Percentiles rank a stretch among this genome's conserved stretches.
phyloP scores from a whole-genome alignment of 2,888 invertebrate species.

The Mythimna ferrago region DNA sequence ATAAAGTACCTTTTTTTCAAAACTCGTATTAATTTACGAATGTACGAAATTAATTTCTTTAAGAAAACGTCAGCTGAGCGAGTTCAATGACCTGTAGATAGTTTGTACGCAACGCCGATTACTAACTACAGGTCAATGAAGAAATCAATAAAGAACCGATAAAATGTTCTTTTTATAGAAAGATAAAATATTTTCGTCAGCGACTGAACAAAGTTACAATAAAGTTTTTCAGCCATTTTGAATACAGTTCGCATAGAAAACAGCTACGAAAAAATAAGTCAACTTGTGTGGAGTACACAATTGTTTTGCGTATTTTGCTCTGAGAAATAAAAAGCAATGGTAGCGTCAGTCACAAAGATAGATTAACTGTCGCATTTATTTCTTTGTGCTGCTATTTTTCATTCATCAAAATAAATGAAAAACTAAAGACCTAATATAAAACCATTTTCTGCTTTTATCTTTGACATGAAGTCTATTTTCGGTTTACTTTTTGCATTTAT shows the following conservation, averaged over 20 bases:
- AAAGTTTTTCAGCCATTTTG: constrained; percentile 22
- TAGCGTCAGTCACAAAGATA: constrained; percentile 49
- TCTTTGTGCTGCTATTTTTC: constrained; percentile 40
- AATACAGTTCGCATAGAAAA: constrained; percentile 24
- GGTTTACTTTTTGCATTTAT: not conserved
- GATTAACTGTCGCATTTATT: constrained; percentile 54
- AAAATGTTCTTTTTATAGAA: not conserved
- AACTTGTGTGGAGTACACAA: constrained; percentile 29
- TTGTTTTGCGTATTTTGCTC: constrained; percentile 42
- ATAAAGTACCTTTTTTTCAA: no score
- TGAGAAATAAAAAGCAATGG: constrained; percentile 35
- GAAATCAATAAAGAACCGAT: not conserved
- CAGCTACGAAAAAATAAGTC: constrained; percentile 17
- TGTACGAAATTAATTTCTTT: no score
- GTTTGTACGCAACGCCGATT: no score
- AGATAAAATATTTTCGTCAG: not conserved
- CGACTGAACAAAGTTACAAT: constrained; percentile 1
- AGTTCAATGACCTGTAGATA: no score
- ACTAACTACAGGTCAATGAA: no score
- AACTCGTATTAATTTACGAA: no score
- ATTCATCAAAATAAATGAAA: constrained; percentile 43
- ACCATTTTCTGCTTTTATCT: constrained; percentile 16
- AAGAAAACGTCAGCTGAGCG: no score
- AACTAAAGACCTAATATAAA: constrained; percentile 19
- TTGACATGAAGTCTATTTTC: not conserved